Percentiles rank a stretch among this genome's conserved stretches.
Conservation (phyloP, 2,888 invertebrate species). For the Drosophila atroscutellata region DNA sequence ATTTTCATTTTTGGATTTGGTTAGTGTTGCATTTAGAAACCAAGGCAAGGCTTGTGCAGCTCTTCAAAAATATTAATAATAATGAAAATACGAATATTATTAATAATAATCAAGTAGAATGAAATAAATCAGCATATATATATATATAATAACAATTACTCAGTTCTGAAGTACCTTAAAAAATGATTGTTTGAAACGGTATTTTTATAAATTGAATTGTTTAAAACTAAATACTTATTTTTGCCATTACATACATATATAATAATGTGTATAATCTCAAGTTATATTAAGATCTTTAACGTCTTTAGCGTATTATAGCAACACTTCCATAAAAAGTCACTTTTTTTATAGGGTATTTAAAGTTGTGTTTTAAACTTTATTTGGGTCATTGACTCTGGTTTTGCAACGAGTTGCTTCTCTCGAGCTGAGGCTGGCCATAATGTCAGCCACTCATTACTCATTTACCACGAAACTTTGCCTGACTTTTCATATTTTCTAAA, state of each 20-base stretch:
- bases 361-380: constrained; percentile 14
- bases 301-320: background rate
- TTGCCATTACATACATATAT: background rate
- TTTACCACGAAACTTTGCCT: constrained; percentile 74
- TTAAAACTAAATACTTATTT: background rate
- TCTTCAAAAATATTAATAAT: background rate
- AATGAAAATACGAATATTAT: too few relatives aligned
- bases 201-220: background rate
- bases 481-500: constrained; percentile 78
- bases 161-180: too few relatives aligned
- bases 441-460: constrained; percentile 77
- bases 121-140: too few relatives aligned
- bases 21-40: background rate
- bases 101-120: too few relatives aligned
- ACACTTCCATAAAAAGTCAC: background rate
- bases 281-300: background rate
- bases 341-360: constrained; percentile 4
- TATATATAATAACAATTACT: too few relatives aligned
- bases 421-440: constrained; percentile 41
- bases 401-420: constrained; percentile 11
- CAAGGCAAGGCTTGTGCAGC: background rate
- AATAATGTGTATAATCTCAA: background rate
- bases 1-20: background rate
- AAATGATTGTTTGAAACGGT: background rate
- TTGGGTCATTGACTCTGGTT: constrained; percentile 29